Evolutionary conservation across 2,888 invertebrate genomes (phyloP).

Genomic region (Polyommatus iphigenia): DNA sequence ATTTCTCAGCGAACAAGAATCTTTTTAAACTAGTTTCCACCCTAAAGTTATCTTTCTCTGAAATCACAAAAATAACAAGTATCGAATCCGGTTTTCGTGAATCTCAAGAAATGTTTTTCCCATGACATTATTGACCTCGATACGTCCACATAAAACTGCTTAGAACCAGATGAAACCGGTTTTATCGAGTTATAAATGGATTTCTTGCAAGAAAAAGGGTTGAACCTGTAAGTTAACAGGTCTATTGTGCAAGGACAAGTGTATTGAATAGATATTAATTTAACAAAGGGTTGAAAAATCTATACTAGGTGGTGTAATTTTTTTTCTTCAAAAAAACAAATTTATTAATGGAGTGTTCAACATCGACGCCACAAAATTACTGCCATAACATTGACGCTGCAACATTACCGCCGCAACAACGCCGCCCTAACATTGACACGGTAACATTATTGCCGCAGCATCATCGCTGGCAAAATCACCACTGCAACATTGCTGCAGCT

Average conservation of each 20-base stretch:
- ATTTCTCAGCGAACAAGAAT: conserved; percentile 6
- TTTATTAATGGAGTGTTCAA: not conserved
- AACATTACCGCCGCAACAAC: no score
- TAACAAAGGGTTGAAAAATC: not conserved
- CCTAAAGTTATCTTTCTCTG: not conserved
- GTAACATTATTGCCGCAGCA: no score
- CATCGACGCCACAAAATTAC: not conserved
- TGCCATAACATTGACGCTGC: no score
- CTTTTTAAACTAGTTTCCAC: conserved; percentile 8
- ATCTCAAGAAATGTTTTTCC: conserved; percentile 34
- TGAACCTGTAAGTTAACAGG: conserved; percentile 29
- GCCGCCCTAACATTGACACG: no score
- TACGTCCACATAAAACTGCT: conserved; percentile 27
- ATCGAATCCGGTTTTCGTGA: conserved; percentile 16
- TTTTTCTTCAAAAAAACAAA: no score
- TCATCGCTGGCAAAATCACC: no score
- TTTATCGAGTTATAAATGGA: conserved; percentile 32
- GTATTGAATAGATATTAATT: not conserved
- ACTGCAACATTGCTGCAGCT: no score
- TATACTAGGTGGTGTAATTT: not conserved
- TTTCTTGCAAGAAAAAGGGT: conserved; percentile 29
- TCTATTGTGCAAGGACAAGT: conserved; percentile 9
- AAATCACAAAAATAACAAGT: conserved; percentile 13
- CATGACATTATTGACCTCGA: conserved; percentile 42
- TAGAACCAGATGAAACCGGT: conserved; percentile 35